A percentile compares a stretch with the other conserved stretches of the same genome.
Conservation (phyloP, 2,888 invertebrate species). For the Acronicta alni region DNA sequence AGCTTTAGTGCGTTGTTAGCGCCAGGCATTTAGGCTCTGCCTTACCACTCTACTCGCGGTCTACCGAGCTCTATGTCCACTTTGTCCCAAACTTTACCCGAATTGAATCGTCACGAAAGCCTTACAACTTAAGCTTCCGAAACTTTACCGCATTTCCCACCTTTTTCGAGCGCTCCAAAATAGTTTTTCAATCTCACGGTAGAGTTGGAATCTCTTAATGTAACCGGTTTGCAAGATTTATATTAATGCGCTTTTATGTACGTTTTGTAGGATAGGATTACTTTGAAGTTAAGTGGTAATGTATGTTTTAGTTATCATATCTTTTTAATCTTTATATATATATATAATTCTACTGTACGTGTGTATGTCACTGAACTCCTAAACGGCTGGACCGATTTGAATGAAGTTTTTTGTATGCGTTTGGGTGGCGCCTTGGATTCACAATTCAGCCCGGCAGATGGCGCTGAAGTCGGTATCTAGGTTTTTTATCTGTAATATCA, state of each 20-base stretch:
- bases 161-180: conserved; percentile 45
- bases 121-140: conserved; percentile 42
- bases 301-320: conserved; percentile 26
- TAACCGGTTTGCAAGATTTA: conserved; percentile 44
- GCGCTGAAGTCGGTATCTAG: too few relatives aligned
- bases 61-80: conserved; percentile 40
- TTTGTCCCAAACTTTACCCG: conserved; percentile 44
- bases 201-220: conserved; percentile 37
- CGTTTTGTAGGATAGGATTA: conserved; percentile 18
- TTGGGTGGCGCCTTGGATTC: too few relatives aligned
- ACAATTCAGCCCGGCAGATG: too few relatives aligned
- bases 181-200: conserved; percentile 50
- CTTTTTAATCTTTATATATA: not conserved
- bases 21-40: conserved; percentile 20
- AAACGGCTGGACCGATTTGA: too few relatives aligned
- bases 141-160: conserved; percentile 43
- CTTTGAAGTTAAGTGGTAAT: conserved; percentile 28
- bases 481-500: too few relatives aligned
- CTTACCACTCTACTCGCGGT: conserved; percentile 35
- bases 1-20: conserved; percentile 18
- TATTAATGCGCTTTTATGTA: conserved; percentile 44
- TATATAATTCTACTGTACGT: too few relatives aligned
- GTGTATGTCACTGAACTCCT: too few relatives aligned
- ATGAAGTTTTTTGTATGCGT: too few relatives aligned
- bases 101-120: conserved; percentile 51